Base-by-base conservation (phyloP, 2,888 invertebrate species). In the Arge pagana region DNA sequence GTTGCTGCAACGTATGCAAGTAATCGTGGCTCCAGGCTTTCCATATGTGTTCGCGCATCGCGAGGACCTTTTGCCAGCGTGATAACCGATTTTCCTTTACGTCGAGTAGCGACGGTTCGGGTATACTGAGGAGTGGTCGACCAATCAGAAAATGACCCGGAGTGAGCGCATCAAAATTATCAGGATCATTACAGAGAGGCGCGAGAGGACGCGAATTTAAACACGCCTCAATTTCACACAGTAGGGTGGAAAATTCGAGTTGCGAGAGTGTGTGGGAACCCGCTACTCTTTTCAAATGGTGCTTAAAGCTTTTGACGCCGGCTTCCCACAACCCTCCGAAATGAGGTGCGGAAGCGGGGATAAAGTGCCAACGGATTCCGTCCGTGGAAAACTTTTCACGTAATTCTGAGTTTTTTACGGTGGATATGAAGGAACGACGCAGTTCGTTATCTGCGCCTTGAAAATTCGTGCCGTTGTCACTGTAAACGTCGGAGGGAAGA, bases 261-360 rank as follows among this genome's bases (percentile, higher is more conserved):
- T 54, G 58, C 0, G 60, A 63, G 1, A 65, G 30, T 3, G 52
- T 54, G n/a, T 41, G 35, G n/a, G 50, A 23, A 2, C 65, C 60
- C 1, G 61, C 33, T 0, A 62, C 52, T 4, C 63, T 42, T 15
- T 54, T 52, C n/a, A 68, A 33, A 51, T 68, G 63, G 35, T 50
- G 28, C 42, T 71, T 71, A 0, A 64, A 58, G 3, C 57, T 57
- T 37, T 64, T 62, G 1, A 66, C 60, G 1, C 60, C 60, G 3
- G 60, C 56, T 36, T 67, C 66, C 62, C 62, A 66, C 3, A 65
- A 41, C 0, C 67, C 66, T 1, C 65, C 65, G 28, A 62, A 62
- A 31, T 67, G 62, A 3, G 64, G 64, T 1, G 61, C 59, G 4
- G 53, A 40, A 10, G 63, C 52, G 3, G 64, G 61, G 30, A 62